These are phyloP conservation scores for Ptychadena robeensis DNA, from an alignment of 2,797 vertebrate genomes.

Conservation along the genomic window DNA sequence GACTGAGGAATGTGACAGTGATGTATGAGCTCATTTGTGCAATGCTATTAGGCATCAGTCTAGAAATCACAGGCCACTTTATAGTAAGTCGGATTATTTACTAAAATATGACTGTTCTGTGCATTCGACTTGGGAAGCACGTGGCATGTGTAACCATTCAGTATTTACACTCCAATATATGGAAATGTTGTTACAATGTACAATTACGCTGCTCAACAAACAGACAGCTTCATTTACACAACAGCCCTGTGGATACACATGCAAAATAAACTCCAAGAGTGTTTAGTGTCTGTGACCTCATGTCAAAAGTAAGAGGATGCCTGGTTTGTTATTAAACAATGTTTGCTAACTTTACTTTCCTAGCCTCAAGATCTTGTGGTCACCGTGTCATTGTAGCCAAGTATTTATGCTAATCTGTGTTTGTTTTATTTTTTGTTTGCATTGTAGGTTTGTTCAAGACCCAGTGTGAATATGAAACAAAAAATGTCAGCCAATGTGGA, in stretches of 20 bases:
- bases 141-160: background rate
- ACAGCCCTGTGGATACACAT: conserved; percentile 30
- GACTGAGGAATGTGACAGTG: conserved; percentile 2
- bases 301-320: conserved; percentile 44
- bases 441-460: conserved; percentile 38
- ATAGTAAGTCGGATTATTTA: background rate
- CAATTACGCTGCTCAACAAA: conserved; percentile 28
- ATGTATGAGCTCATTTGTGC: background rate
- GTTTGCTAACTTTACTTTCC: conserved; percentile 21
- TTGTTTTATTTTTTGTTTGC: conserved; percentile 38
- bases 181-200: conserved; percentile 27
- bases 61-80: background rate
- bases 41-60: too few relatives aligned
- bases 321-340: conserved; percentile 38
- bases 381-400: conserved; percentile 27
- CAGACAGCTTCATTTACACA: conserved; percentile 46
- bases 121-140: background rate
- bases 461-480: background rate
- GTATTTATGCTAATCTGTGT: conserved; percentile 36
- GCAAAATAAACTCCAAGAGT: conserved; percentile 41
- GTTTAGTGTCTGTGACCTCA: conserved; percentile 40
- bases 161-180: conserved; percentile 26
- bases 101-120: background rate
- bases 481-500: conserved; percentile 10
- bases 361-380: conserved; percentile 36